Base-by-base conservation (phyloP, 2,888 invertebrate genomes). In the Chorisops tibialis region DNA sequence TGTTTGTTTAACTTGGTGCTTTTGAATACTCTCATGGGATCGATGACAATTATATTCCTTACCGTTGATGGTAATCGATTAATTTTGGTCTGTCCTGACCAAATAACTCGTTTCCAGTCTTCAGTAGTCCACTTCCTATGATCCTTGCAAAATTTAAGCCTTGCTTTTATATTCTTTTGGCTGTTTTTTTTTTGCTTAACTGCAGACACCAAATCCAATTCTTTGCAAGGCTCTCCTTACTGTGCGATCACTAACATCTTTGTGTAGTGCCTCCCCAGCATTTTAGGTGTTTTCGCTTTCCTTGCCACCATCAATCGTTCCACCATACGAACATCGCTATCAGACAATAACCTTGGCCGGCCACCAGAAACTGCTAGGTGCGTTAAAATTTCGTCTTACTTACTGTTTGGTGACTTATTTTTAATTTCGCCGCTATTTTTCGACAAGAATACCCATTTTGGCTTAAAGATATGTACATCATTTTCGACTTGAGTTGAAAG, bases 1-100 rank as follows among this genome's bases (percentile, higher is more conserved):
- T 5, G 22, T 43, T 56, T 56, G 24, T 41, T 56, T 41, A 22
- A 56, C 54, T 22, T 56, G 41, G 14, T 56, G 43, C 22, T 21
- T 41, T 56, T 56, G 56, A 43, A 41, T 56, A 4, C 22, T 39
- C 37, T 39, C 52, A 41, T 22, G 16, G 18, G 52, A 14, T 18
- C 52, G 38, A 12, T 39, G 38, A 4, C 52, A 54, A 22, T 22
- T 62, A 52, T 60, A 65, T 38, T 61, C 49, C 56, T 60, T 64
- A 7, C 24, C 24, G 24, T 24, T 39, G 59, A 66, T 12, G 61
- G 49, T 22, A 59, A 59, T n/a, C 39, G 41, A 30, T 56, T 59
- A 14, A 64, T 58, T 51, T 58, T 61, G 35, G 49, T 59, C 22
- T 64, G 59, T 38, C 64, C 63, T 43, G 63, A 62, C 51, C 60